phyloP scores from a whole-genome alignment of 64 coral and sea anemone genomes.

The Montipora sp. region DNA sequence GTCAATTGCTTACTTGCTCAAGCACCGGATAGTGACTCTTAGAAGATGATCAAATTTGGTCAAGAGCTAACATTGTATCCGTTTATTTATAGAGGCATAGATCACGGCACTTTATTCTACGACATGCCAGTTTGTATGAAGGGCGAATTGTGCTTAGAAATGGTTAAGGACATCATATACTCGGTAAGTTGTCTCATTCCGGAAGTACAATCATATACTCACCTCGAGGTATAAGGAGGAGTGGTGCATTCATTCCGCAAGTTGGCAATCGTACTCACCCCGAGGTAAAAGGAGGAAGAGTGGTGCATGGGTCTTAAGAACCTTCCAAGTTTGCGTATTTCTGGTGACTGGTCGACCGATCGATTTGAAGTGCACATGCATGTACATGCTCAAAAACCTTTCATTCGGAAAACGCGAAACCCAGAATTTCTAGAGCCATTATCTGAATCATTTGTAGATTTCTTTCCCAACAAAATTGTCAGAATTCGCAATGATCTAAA shows the following conservation, averaged over 20 bases:
- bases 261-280: too few relatives aligned
- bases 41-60: not conserved
- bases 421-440: not conserved
- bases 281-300: not conserved
- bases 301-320: too few relatives aligned
- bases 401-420: too few relatives aligned
- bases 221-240: too few relatives aligned
- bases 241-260: too few relatives aligned
- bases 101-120: slow-evolving; percentile 71
- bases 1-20: too few relatives aligned
- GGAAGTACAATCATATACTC: too few relatives aligned
- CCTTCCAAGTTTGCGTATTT: too few relatives aligned
- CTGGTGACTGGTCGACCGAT: too few relatives aligned
- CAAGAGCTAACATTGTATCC: not conserved
- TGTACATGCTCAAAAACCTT: too few relatives aligned
- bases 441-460: not conserved
- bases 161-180: slow-evolving; percentile 61
- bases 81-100: slow-evolving; percentile 59
- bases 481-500: slow-evolving; percentile 8
- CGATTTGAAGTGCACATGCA: too few relatives aligned
- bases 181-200: slow-evolving; percentile 34
- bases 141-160: slow-evolving; percentile 69
- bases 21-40: not conserved
- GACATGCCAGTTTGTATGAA: slow-evolving; percentile 86
- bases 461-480: not conserved